Percentiles rank a stretch among this genome's conserved stretches.
phyloP scores from a whole-genome alignment of 2,797 vertebrate species.

The Margarornis squamiger region DNA sequence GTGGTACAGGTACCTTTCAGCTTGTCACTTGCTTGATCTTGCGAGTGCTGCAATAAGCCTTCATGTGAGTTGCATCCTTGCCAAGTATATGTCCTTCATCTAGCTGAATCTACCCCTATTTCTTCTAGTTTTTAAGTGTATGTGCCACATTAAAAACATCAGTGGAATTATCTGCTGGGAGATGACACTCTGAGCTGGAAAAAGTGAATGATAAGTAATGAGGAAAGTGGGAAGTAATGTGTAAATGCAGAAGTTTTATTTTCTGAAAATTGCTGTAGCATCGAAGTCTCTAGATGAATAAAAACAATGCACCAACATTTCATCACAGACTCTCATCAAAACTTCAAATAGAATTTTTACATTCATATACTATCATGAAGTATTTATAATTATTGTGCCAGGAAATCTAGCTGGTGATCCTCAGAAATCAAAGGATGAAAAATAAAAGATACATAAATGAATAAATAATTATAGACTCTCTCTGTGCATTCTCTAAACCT shows the following conservation, averaged over 20 bases:
- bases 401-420: constrained; percentile 41
- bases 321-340: constrained; percentile 29
- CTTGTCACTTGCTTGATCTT: background rate
- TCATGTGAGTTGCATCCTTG: background rate
- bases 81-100: background rate
- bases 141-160: background rate
- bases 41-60: background rate
- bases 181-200: background rate
- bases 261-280: constrained; percentile 7
- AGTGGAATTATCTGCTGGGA: background rate
- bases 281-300: background rate
- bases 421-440: constrained; percentile 57
- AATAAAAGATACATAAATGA: constrained; percentile 56
- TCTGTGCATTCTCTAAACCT: constrained; percentile 3
- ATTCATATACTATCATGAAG: constrained; percentile 24
- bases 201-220: background rate
- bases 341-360: constrained; percentile 67
- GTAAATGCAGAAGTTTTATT: background rate
- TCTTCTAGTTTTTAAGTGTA: background rate
- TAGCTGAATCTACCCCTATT: background rate
- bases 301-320: constrained; percentile 6
- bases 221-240: background rate
- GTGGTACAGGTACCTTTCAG: background rate
- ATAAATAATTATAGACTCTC: constrained; percentile 49
- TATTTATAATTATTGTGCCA: constrained; percentile 63